A percentile compares a stretch with the other conserved stretches of the same genome.
Conservation (phyloP, 2,797 vertebrate genomes). For the Notamacropus eugenii region DNA sequence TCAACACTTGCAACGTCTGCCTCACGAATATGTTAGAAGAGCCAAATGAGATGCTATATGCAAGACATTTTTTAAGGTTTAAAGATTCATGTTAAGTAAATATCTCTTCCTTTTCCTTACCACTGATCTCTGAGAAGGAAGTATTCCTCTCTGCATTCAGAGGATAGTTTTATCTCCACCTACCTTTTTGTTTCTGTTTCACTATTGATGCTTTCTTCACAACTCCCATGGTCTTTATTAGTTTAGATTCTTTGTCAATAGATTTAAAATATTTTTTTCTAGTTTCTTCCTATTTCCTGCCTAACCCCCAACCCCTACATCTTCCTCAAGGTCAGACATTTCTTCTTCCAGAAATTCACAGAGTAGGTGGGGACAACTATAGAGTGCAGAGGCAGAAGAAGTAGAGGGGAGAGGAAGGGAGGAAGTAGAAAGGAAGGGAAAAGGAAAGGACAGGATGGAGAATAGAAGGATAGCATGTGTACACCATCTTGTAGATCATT, state of each 20-base stretch:
- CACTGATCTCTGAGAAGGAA: neutral
- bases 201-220: neutral
- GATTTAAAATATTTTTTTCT: neutral
- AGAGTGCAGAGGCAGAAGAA: neutral
- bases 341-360: neutral
- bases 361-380: neutral
- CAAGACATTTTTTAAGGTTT: neutral
- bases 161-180: neutral
- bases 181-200: neutral
- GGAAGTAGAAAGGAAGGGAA: neutral
- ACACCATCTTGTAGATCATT: neutral
- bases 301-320: neutral
- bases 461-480: neutral
- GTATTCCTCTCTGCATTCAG: neutral
- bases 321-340: neutral
- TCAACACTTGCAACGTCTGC: neutral
- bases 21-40: neutral
- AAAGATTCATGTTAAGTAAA: neutral
- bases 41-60: neutral
- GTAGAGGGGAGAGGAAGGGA: neutral
- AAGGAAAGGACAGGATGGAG: neutral
- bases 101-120: neutral
- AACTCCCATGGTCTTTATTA: neutral
- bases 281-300: neutral
- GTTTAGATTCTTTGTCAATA: neutral